phyloP scores from a whole-genome alignment of 37 sponge, comb jelly and placozoan species.

The Beroe forskalii region DNA sequence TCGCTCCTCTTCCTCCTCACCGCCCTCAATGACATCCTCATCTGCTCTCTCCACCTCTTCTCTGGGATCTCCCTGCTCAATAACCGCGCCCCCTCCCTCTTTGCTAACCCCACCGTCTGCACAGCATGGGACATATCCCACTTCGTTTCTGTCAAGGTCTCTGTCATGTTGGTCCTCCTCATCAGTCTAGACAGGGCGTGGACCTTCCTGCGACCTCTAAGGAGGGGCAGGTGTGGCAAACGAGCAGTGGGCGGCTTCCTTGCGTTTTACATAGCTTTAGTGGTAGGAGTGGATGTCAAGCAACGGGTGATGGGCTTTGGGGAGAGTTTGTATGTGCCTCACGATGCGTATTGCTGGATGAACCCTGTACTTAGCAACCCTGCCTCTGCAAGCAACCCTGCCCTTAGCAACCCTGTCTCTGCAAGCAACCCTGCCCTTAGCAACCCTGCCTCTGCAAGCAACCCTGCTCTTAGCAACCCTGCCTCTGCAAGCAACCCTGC shows the following conservation, averaged over 20 bases:
- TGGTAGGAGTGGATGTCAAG: not conserved
- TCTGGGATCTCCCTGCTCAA: constrained; percentile 25
- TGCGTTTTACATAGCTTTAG: not conserved
- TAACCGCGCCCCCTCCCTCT: not conserved
- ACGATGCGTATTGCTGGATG: constrained; percentile 55
- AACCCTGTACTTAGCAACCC: not conserved
- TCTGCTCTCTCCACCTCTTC: not conserved
- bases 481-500: not conserved
- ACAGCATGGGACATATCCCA: constrained; percentile 5
- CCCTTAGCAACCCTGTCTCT: not conserved
- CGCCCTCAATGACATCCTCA: constrained; percentile 25
- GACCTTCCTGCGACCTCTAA: not conserved
- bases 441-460: too few relatives aligned
- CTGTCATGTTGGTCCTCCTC: constrained; percentile 27
- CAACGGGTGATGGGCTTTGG: not conserved
- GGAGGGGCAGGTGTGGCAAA: not conserved
- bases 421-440: too few relatives aligned
- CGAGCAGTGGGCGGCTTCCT: not conserved
- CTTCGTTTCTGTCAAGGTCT: constrained; percentile 1
- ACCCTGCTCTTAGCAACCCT: too few relatives aligned
- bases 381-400: not conserved
- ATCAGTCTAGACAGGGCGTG: not conserved
- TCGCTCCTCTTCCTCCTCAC: constrained; percentile 60
- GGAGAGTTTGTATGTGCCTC: not conserved
- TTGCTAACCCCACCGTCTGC: constrained; percentile 16